Percentiles rank a stretch among this genome's conserved stretches.
Conservation (phyloP, 2,797 vertebrate genomes). For the Tadarida brasiliensis region DNA sequence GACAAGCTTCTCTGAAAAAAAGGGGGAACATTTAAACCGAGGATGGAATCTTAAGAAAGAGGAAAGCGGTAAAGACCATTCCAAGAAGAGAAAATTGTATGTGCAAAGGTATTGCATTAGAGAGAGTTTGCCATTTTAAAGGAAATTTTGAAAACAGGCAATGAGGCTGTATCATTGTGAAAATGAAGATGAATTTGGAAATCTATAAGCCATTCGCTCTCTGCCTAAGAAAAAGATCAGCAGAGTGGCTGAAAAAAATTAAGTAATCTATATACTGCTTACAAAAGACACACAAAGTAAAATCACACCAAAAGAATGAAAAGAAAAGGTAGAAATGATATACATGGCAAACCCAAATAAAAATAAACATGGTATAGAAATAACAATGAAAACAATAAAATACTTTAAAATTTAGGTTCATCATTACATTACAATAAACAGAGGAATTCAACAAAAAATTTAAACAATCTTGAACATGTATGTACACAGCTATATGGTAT, state of each 20-base stretch:
- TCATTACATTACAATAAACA: neutral
- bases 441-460: conserved; percentile 28
- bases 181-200: neutral
- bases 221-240: neutral
- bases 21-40: neutral
- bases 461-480: neutral
- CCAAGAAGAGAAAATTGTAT: neutral
- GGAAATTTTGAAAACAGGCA: neutral
- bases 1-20: neutral
- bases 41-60: neutral
- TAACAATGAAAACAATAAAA: neutral
- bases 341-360: conserved; percentile 7
- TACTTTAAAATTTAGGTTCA: conserved; percentile 22
- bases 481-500: neutral
- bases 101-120: neutral
- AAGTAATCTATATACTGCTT: neutral
- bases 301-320: neutral
- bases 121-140: neutral
- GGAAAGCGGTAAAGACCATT: neutral
- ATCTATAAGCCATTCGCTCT: neutral
- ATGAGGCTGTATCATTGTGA: neutral
- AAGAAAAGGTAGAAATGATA: conserved; percentile 47
- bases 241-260: neutral
- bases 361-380: conserved; percentile 53
- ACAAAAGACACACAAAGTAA: conserved; percentile 29